Percentiles rank a stretch among this genome's conserved stretches.
Evolutionary conservation across 2,797 vertebrate genomes (phyloP).

Genomic region (Spinus pinus): DNA sequence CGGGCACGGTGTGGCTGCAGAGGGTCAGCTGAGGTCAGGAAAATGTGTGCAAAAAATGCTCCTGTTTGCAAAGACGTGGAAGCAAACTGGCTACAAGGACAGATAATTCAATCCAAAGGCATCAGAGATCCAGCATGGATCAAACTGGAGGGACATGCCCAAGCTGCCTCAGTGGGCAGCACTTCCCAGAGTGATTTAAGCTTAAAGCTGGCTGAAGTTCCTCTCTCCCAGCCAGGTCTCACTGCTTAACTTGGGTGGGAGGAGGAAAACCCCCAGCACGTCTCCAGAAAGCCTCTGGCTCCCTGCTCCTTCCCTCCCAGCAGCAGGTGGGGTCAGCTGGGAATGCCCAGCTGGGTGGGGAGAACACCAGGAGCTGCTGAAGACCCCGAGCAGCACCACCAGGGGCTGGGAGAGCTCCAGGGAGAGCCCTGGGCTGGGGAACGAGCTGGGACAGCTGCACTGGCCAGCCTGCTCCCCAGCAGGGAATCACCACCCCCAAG

Average conservation of each 20-base stretch:
- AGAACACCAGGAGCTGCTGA: background rate
- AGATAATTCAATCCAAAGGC: background rate
- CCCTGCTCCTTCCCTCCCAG: background rate
- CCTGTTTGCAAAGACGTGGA: background rate
- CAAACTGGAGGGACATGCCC: background rate
- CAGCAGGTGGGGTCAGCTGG: background rate
- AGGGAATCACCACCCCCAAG: accelerated
- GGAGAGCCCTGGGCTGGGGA: background rate
- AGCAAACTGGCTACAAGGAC: background rate
- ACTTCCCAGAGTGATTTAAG: accelerated
- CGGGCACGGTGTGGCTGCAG: accelerated
- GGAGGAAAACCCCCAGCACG: accelerated
- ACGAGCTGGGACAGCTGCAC: accelerated
- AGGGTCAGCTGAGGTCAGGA: background rate
- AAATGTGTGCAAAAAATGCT: background rate
- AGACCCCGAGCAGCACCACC: accelerated
- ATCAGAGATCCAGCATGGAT: accelerated
- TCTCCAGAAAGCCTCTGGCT: background rate
- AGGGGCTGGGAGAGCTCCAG: background rate
- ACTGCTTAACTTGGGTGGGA: background rate
- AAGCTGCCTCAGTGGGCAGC: background rate
- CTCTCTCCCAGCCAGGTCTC: background rate
- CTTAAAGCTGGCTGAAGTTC: background rate
- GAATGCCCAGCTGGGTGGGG: background rate
- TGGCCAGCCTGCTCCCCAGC: background rate